A percentile compares a stretch with the other conserved stretches of the same genome.
phyloP scores from a whole-genome alignment of 2,797 vertebrate genomes.

The Ctenosaura bakeri region DNA sequence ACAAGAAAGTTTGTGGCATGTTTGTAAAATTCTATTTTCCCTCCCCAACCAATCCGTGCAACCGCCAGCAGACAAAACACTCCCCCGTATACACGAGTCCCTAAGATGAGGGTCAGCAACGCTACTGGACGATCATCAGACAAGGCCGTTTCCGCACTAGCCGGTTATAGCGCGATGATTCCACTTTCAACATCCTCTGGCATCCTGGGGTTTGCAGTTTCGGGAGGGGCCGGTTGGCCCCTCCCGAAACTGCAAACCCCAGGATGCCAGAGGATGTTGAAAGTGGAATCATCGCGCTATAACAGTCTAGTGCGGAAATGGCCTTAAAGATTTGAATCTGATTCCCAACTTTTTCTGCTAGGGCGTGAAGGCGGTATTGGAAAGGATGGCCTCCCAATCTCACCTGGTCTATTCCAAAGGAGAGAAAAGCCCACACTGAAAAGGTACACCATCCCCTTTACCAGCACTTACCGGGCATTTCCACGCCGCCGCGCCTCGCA shows the following conservation, averaged over 20 bases:
- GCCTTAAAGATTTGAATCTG: not conserved
- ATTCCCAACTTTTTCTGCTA: not conserved
- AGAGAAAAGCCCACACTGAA: not conserved
- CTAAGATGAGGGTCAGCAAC: not conserved
- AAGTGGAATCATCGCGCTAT: no score
- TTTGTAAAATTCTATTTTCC: not conserved
- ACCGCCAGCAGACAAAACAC: not conserved
- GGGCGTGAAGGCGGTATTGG: no score
- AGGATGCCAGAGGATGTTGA: no score
- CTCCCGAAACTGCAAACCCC: no score
- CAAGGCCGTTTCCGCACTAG: no score
- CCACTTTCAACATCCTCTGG: no score
- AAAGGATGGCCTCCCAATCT: not conserved
- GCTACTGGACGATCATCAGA: conserved; percentile 11
- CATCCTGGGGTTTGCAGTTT: no score
- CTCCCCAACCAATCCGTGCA: not conserved
- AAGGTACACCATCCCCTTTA: not conserved
- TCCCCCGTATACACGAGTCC: not conserved
- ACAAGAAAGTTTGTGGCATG: not conserved
- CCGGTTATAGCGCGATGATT: no score
- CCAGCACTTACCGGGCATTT: conserved; percentile 3
- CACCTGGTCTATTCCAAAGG: not conserved
- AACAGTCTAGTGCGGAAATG: no score
- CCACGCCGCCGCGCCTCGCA: not conserved
- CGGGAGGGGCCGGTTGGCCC: no score